Conservation (phyloP, 2,888 invertebrate genomes). For the Lymantria monacha region DNA sequence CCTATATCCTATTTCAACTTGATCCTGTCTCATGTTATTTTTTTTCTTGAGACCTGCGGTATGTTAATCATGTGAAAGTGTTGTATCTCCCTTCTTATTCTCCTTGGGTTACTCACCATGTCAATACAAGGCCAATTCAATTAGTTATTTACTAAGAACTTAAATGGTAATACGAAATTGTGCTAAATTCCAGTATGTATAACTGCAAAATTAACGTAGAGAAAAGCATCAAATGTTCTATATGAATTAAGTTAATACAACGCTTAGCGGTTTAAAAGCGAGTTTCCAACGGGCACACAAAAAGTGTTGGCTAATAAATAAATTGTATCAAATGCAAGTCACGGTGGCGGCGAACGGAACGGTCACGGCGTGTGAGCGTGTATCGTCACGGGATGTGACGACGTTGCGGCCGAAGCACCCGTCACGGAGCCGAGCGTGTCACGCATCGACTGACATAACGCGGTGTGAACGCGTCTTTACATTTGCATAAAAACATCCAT, state of each 20-base stretch:
- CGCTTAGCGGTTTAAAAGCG: constrained; percentile 68
- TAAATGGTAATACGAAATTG: no score
- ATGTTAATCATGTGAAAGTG: no score
- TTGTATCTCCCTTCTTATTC: no score
- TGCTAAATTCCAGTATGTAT: background rate
- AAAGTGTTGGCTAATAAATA: constrained; percentile 57
- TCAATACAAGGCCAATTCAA: no score
- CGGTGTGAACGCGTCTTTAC: constrained; percentile 66
- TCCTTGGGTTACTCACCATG: no score
- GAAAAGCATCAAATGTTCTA: constrained; percentile 16
- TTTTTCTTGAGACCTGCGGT: no score
- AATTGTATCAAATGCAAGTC: constrained; percentile 64
- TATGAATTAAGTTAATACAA: constrained; percentile 33
- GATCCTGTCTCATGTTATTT: no score
- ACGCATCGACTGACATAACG: constrained; percentile 47
- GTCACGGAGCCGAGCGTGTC: constrained; percentile 45
- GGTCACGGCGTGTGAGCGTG: constrained; percentile 64
- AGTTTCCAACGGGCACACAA: constrained; percentile 59
- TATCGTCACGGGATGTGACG: constrained; percentile 64
- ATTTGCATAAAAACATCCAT: constrained; percentile 58
- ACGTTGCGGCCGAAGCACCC: constrained; percentile 38
- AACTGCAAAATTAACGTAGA: constrained; percentile 6
- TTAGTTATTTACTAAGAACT: no score
- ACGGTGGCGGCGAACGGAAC: constrained; percentile 72
- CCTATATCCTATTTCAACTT: no score